Percentiles rank a stretch among this genome's conserved stretches.
phyloP scores from a whole-genome alignment of 2,888 invertebrate genomes.

The Cyclophora punctaria region DNA sequence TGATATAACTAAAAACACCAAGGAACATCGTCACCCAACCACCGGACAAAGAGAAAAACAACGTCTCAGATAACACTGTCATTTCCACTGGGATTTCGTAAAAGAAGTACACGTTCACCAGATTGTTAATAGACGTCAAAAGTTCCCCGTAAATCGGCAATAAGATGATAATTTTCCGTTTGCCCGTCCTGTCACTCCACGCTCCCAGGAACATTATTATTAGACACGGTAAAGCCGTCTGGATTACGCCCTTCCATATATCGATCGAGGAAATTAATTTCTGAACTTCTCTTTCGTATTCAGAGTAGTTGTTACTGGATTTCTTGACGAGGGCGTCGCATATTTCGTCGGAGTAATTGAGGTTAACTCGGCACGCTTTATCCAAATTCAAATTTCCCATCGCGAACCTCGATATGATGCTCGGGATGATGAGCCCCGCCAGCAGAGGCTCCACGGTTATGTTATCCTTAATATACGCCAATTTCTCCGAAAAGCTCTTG shows the following conservation, averaged over 20 bases:
- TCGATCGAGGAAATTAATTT: slow-evolving; percentile 73
- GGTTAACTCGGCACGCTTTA: slow-evolving; percentile 61
- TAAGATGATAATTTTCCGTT: slow-evolving; percentile 73
- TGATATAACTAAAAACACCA: slow-evolving; percentile 77
- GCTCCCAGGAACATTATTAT: slow-evolving; percentile 76
- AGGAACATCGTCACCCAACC: slow-evolving; percentile 76
- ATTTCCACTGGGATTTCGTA: slow-evolving; percentile 73
- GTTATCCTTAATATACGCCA: slow-evolving; percentile 56
- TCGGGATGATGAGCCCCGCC: slow-evolving; percentile 81
- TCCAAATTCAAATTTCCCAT: slow-evolving; percentile 70
- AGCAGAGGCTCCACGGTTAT: slow-evolving; percentile 84
- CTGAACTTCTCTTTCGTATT: slow-evolving; percentile 78
- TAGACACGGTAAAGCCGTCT: slow-evolving; percentile 72
- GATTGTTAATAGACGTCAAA: slow-evolving; percentile 61
- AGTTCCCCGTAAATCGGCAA: slow-evolving; percentile 74
- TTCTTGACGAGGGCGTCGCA: slow-evolving; percentile 55
- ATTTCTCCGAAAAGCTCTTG: slow-evolving; percentile 46
- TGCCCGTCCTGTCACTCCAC: slow-evolving; percentile 77
- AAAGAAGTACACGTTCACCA: slow-evolving; percentile 74
- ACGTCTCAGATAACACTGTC: slow-evolving; percentile 68
- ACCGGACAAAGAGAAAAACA: slow-evolving; percentile 70
- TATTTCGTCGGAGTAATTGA: slow-evolving; percentile 47
- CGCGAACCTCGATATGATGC: slow-evolving; percentile 80
- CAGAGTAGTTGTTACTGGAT: slow-evolving; percentile 69
- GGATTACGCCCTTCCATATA: slow-evolving; percentile 72